Evolutionary conservation across 2,113 vertebrate genomes (phyloP).

Genomic region (Nothobranchius furzeri): DNA sequence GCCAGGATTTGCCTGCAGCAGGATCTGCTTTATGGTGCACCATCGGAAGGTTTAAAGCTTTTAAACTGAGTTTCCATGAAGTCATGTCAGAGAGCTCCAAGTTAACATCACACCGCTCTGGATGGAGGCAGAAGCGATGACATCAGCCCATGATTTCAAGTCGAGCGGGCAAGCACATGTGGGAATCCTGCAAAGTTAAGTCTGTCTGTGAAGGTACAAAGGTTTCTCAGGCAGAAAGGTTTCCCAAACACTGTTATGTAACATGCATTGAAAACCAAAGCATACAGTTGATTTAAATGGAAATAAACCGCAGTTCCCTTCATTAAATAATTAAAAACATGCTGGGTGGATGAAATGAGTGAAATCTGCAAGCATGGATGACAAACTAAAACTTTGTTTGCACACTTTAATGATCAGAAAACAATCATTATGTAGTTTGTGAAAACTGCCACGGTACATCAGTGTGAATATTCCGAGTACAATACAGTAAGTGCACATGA

Average conservation of each 20-base stretch:
- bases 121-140: slow-evolving; percentile 55
- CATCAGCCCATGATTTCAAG: slow-evolving; percentile 63
- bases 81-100: slow-evolving; percentile 43
- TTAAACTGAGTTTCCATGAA: slow-evolving; percentile 58
- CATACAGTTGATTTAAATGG: background rate
- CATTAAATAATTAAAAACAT: slow-evolving; percentile 56
- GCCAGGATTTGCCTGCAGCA: slow-evolving; percentile 12
- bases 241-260: slow-evolving; percentile 20
- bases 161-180: slow-evolving; percentile 51
- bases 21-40: background rate
- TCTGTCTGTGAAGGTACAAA: slow-evolving; percentile 34
- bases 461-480: slow-evolving; percentile 86
- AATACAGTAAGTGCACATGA: slow-evolving; percentile 94
- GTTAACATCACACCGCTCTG: slow-evolving; percentile 39
- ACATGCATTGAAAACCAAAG: slow-evolving; percentile 58
- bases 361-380: slow-evolving; percentile 66
- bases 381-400: slow-evolving; percentile 74
- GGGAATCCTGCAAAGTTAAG: slow-evolving; percentile 17
- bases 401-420: slow-evolving; percentile 85
- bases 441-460: slow-evolving; percentile 88
- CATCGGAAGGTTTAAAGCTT: slow-evolving; percentile 32
- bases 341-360: slow-evolving; percentile 64
- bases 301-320: background rate
- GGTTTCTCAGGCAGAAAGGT: slow-evolving; percentile 21
- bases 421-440: slow-evolving; percentile 83